Base-by-base conservation (phyloP, 1,140 invertebrate species). In the Drosophila nigrodunni region DNA sequence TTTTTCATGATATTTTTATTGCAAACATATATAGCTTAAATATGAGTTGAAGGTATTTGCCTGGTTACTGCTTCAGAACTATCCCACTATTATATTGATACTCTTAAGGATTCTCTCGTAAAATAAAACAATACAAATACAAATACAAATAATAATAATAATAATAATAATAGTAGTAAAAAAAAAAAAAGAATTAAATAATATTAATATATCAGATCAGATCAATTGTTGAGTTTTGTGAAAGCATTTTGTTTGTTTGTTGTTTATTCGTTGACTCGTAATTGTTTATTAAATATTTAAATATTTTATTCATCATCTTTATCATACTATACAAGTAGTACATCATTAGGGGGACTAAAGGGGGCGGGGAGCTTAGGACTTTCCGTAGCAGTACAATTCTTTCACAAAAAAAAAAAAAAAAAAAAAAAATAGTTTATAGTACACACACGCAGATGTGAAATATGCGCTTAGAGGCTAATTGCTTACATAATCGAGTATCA, bases 21-120 rank as follows among this genome's bases (percentile, higher is more conserved):
- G 83, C 76, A 87, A 87, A 87, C 82, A 87, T 87, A 87, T 82
- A 87, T 80, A 87, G 79, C 82, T 86, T 86, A 86, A 78, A 77
- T 87, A 86, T 87, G 78, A 87, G 78, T 79, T 86, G 72, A 87
- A 86, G 82, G 76, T 82, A 87, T 86, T 87, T 86, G 75, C 79
- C 82, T 86, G 82, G 75, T 86, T 73, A 86, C 78, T 86, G 78
- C 65, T 71, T 73, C 77, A 82, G 69, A 82, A 87, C 82, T 87
- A 87, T 79, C 77, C 73, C 70, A 77, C 79, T 87, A 87, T 77
- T 87, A 87, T 76, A 76, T 77, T 30, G 67, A 82, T 86, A 82
- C 80, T 78, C 67, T 82, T 54, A 54, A 82, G 78, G 78, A 86
- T 85, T 77, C 70, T 80, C 67, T 73, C 67, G 7, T 67, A 58